phyloP scores from a whole-genome alignment of 2,113 vertebrate genomes.

The Pipa parva region DNA sequence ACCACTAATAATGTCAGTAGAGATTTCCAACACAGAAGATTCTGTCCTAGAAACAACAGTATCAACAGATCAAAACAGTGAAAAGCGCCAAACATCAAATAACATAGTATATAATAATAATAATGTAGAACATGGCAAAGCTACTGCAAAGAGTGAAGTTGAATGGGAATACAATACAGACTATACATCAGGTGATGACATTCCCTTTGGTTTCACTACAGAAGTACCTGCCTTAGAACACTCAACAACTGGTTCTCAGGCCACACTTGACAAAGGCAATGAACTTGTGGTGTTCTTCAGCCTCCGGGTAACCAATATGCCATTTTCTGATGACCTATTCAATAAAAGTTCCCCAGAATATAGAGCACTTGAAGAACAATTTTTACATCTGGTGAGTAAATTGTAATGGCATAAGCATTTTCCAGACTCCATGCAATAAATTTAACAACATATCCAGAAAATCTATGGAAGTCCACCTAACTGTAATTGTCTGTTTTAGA shows the following conservation, averaged over 20 bases:
- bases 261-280: conserved; percentile 58
- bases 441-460: too few relatives aligned
- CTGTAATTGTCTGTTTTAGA: too few relatives aligned
- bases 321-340: conserved; percentile 83
- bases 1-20: neutral
- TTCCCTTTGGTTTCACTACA: conserved; percentile 47
- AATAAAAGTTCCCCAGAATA: conserved; percentile 84
- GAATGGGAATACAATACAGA: conserved; percentile 53
- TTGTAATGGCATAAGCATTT: neutral
- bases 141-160: conserved; percentile 30
- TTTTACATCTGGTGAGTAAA: conserved; percentile 79
- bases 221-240: conserved; percentile 59
- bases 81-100: accelerated
- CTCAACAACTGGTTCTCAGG: conserved; percentile 72
- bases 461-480: too few relatives aligned
- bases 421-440: neutral
- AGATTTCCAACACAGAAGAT: conserved; percentile 27
- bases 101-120: conserved; percentile 45
- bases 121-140: conserved; percentile 46
- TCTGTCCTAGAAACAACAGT: conserved; percentile 3
- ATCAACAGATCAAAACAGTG: neutral
- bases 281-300: conserved; percentile 93
- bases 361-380: conserved; percentile 73
- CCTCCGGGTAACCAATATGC: conserved; percentile 81
- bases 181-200: conserved; percentile 35